phyloP scores from a whole-genome alignment of 1,140 invertebrate genomes.

The Bombus pascuorum region DNA sequence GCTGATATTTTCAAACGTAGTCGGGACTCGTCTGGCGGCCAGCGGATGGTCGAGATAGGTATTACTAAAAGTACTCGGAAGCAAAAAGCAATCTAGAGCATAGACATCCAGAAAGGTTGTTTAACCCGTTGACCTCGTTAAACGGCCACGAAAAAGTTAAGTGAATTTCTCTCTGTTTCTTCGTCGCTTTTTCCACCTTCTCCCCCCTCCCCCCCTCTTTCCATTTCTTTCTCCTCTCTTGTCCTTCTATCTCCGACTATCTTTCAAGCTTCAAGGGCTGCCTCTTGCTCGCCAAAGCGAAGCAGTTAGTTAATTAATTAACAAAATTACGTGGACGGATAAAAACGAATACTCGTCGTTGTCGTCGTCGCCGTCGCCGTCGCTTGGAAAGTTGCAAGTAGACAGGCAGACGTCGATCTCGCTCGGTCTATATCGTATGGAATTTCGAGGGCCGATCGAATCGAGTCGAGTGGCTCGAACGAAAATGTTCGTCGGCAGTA shows the following conservation, averaged over 20 bases:
- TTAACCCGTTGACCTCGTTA: slow-evolving; percentile 59
- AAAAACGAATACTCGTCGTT: slow-evolving; percentile 5
- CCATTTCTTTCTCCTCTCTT: not conserved
- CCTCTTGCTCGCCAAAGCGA: not conserved
- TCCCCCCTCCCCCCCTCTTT: too few relatives aligned
- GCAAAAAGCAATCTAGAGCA: slow-evolving; percentile 49
- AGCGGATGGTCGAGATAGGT: not conserved
- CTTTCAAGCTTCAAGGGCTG: slow-evolving; percentile 18
- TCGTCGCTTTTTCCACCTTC: not conserved
- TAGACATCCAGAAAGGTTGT: slow-evolving; percentile 51
- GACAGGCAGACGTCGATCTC: not conserved
- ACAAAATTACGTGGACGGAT: slow-evolving; percentile 45
- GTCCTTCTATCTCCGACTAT: slow-evolving; percentile 21
- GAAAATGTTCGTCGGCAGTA: not conserved
- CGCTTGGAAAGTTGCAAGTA: not conserved
- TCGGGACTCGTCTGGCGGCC: not conserved
- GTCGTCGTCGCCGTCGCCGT: rapidly evolving
- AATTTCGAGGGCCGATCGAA: too few relatives aligned
- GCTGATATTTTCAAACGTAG: slow-evolving; percentile 43
- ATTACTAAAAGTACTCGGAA: slow-evolving; percentile 34
- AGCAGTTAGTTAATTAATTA: slow-evolving; percentile 55
- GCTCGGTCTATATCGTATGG: not conserved
- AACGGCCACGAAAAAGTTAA: slow-evolving; percentile 52
- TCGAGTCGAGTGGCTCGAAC: too few relatives aligned
- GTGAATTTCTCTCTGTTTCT: slow-evolving; percentile 50